Conservation (phyloP, 2,113 vertebrate genomes). For the Nycticebus coucang region DNA sequence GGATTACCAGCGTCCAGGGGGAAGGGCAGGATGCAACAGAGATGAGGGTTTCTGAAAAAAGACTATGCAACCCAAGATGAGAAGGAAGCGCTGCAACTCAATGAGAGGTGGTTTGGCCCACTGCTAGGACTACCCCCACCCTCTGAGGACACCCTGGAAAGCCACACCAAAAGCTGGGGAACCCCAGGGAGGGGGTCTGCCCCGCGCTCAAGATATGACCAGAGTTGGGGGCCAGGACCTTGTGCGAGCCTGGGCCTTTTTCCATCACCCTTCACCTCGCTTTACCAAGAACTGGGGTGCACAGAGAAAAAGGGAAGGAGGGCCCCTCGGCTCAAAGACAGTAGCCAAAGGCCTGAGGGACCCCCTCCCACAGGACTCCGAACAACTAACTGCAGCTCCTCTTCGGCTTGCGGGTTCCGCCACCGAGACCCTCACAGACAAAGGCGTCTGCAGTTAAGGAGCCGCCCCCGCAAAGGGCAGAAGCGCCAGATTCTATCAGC, state of each 20-base stretch:
- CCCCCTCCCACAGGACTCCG: neutral
- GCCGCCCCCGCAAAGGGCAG: slow-evolving; percentile 62
- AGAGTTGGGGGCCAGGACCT: neutral
- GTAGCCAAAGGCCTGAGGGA: neutral
- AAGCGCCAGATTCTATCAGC: slow-evolving; percentile 67
- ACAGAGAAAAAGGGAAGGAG: neutral
- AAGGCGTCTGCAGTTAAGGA: slow-evolving; percentile 6
- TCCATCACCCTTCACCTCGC: neutral
- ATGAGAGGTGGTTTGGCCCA: neutral
- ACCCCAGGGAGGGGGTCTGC: neutral
- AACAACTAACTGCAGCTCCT: neutral
- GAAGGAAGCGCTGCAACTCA: neutral
- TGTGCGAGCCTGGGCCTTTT: neutral
- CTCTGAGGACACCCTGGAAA: neutral
- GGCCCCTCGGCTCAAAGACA: neutral
- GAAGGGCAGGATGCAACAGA: neutral
- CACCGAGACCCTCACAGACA: slow-evolving; percentile 28
- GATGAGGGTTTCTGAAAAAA: neutral
- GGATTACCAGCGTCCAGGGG: neutral
- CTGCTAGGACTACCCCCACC: neutral
- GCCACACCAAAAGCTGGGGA: neutral
- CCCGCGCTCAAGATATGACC: neutral
- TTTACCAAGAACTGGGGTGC: neutral
- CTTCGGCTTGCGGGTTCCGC: neutral
- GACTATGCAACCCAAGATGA: neutral